Percentiles rank a stretch among this genome's conserved stretches.
These are phyloP conservation scores for Andrena trimmerana DNA, from an alignment of 2,888 invertebrate species.

Conservation along the genomic window DNA sequence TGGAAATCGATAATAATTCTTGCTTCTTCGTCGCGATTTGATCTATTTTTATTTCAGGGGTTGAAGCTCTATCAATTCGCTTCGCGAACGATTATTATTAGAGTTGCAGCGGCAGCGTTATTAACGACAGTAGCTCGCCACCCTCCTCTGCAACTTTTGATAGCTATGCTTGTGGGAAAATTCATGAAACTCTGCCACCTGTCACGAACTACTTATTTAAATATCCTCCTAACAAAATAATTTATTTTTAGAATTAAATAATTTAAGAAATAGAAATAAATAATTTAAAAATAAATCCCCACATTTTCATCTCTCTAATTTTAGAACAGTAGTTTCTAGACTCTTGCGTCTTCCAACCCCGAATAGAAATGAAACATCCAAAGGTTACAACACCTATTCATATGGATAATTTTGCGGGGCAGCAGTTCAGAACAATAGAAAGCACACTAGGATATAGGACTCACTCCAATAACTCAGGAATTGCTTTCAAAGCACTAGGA, in stretches of 20 bases:
- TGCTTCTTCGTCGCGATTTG: neutral
- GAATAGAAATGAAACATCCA: too few relatives aligned
- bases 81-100: slow-evolving; percentile 26
- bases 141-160: neutral
- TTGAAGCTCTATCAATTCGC: neutral
- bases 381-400: neutral
- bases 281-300: too few relatives aligned
- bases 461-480: neutral
- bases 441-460: neutral
- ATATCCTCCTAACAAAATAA: too few relatives aligned
- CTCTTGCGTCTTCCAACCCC: too few relatives aligned
- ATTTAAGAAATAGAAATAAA: too few relatives aligned
- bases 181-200: neutral
- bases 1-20: neutral
- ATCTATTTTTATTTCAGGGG: slow-evolving; percentile 3
- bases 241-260: too few relatives aligned
- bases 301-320: too few relatives aligned
- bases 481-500: neutral
- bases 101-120: slow-evolving; percentile 13
- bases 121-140: slow-evolving; percentile 7
- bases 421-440: neutral
- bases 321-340: too few relatives aligned
- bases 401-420: neutral
- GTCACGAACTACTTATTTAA: neutral
- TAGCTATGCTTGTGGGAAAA: slow-evolving; percentile 6